Conservation (phyloP, 2,113 vertebrate species). For the Mustela nigripes region DNA sequence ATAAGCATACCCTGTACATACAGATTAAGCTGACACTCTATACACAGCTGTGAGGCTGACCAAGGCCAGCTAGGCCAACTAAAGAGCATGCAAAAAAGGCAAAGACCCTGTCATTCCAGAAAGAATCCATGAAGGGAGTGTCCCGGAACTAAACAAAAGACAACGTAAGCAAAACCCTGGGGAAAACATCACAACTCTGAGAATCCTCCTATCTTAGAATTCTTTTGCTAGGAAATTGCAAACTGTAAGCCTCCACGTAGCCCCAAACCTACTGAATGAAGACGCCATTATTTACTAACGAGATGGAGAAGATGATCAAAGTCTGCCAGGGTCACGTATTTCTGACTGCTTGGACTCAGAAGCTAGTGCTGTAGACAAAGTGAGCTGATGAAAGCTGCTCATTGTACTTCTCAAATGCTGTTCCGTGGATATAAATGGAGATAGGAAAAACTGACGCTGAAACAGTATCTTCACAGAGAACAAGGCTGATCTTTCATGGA, state of each 20-base stretch:
- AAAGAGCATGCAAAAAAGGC: background rate
- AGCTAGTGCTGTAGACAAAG: background rate
- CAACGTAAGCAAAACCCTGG: background rate
- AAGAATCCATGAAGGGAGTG: background rate
- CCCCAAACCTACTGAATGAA: background rate
- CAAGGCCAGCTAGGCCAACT: background rate
- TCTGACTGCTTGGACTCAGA: background rate
- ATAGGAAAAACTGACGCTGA: conserved; percentile 48
- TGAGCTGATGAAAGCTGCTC: conserved; percentile 10
- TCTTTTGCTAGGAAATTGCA: conserved; percentile 14
- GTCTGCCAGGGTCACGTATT: background rate
- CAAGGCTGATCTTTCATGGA: conserved; percentile 72
- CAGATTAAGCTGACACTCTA: background rate
- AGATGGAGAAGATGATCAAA: background rate
- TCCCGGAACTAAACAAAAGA: background rate
- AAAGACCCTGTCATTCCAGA: background rate
- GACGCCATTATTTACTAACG: conserved; percentile 44
- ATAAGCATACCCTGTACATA: background rate
- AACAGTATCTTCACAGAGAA: conserved; percentile 54
- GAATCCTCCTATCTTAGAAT: background rate
- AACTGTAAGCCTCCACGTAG: background rate
- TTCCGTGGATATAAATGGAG: background rate
- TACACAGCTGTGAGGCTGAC: background rate
- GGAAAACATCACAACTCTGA: background rate
- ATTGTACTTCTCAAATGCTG: background rate